Base-by-base conservation (phyloP, 2,797 vertebrate genomes). In the Gambusia yucatana region DNA sequence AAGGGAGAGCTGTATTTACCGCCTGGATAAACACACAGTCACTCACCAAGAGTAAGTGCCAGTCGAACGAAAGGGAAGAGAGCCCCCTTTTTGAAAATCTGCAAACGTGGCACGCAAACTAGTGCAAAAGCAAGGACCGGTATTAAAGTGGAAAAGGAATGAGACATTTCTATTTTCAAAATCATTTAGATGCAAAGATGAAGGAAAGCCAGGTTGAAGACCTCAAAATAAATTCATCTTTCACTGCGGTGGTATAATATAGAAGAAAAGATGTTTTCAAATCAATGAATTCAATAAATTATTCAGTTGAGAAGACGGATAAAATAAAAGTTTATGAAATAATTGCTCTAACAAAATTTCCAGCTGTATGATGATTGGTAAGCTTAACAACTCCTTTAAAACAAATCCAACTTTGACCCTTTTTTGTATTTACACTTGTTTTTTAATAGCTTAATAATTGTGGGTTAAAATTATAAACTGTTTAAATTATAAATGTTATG, bases 1-100 rank as follows among this genome's bases (percentile, higher is more conserved):
- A 55, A 77, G 81, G 87, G 84, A 78, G 86, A 76, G 86, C 80
- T 76, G 92, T 95, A 95, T 95, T 95, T 95, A 94, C 89, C 84
- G 89, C 84, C 2, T 79, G n/a, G 91, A 93, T 95, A 96, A 94
- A 95, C 90, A 91, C 86, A 80, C 84, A 77, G 83, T 90, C 87
- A 88, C 90, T 90, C 86, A 72, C n/a, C n/a, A 73, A 88, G 89
- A 92, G 90, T 87, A 93, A 93, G 92, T 74, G 82, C 80, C 50
- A 30, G 74, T 74, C 59, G 6, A 84, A 88, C 30, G 77, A 82
- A 88, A 85, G 43, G 44, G 44, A 46, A 13, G 63, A 41, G 36
- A 67, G 73, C 75, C 50, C 69, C 7, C 50, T 28, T 80, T 65
- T 80, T 65, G 74, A 72, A 77, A 63, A 73, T 73, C 59, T 55